These are phyloP conservation scores for Cephus spinipes DNA, from an alignment of 2,888 invertebrate species.

Conservation along the genomic window DNA sequence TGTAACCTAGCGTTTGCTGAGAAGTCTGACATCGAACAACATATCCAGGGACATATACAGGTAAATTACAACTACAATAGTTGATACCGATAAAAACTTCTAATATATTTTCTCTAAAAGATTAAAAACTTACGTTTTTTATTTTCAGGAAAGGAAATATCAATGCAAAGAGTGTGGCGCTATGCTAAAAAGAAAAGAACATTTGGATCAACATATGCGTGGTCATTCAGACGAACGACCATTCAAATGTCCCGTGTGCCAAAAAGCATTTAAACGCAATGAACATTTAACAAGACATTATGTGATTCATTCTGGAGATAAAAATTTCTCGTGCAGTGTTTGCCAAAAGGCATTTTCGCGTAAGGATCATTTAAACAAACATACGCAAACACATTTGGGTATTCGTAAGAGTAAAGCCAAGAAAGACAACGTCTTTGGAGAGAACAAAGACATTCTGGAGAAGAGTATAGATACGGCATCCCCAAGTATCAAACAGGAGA, in stretches of 20 bases:
- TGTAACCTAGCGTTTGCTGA: constrained; percentile 67
- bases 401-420: constrained; percentile 54
- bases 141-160: constrained; percentile 64
- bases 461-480: constrained; percentile 26
- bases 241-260: constrained; percentile 64
- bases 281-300: constrained; percentile 70
- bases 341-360: constrained; percentile 69
- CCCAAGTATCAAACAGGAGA: constrained; percentile 47
- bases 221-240: constrained; percentile 68
- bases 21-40: constrained; percentile 66
- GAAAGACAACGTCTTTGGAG: constrained; percentile 48
- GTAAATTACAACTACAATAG: constrained; percentile 33
- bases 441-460: constrained; percentile 47
- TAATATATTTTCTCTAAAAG: constrained; percentile 5
- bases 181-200: constrained; percentile 69
- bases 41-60: constrained; percentile 62
- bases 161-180: constrained; percentile 69
- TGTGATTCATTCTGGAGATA: constrained; percentile 69
- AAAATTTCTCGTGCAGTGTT: constrained; percentile 66
- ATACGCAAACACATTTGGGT: constrained; percentile 67
- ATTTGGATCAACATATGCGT: constrained; percentile 68
- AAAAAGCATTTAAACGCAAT: constrained; percentile 68
- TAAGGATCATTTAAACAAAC: constrained; percentile 69
- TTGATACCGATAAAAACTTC: constrained; percentile 44
- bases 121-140: background rate